Evolutionary conservation across 2,888 invertebrate genomes (phyloP).

Genomic region (Agrochola lychnidis): DNA sequence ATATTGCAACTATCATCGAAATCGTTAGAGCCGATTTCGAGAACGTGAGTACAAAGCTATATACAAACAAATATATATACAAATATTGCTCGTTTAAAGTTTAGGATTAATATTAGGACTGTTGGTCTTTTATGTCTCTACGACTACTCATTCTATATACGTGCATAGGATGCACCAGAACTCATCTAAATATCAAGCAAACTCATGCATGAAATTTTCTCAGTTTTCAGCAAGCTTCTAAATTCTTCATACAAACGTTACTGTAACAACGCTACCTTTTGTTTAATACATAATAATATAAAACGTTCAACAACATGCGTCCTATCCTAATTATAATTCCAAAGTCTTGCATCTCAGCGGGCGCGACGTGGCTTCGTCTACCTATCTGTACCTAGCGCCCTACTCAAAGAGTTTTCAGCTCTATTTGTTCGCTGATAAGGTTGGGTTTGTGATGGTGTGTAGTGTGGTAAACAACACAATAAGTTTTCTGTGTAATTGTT

Average conservation of each 20-base stretch:
- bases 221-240: neutral
- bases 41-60: too few relatives aligned
- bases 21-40: too few relatives aligned
- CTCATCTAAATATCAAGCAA: neutral
- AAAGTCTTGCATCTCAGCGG: constrained; percentile 63
- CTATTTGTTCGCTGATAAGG: constrained; percentile 36
- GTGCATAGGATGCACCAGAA: neutral
- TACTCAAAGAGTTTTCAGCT: constrained; percentile 9
- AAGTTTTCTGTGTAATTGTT: constrained; percentile 84
- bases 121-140: neutral
- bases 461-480: constrained; percentile 74
- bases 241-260: neutral
- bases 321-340: constrained; percentile 68
- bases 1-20: too few relatives aligned
- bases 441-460: constrained; percentile 36
- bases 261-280: constrained; percentile 20
- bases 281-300: constrained; percentile 25
- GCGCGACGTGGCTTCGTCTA: constrained; percentile 60
- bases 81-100: too few relatives aligned
- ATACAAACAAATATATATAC: too few relatives aligned
- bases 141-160: too few relatives aligned
- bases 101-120: neutral
- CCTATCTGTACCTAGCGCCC: constrained; percentile 49
- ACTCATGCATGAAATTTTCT: neutral
- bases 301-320: constrained; percentile 51